phyloP scores from a whole-genome alignment of 2,888 invertebrate genomes.

The Nysson spinosus region DNA sequence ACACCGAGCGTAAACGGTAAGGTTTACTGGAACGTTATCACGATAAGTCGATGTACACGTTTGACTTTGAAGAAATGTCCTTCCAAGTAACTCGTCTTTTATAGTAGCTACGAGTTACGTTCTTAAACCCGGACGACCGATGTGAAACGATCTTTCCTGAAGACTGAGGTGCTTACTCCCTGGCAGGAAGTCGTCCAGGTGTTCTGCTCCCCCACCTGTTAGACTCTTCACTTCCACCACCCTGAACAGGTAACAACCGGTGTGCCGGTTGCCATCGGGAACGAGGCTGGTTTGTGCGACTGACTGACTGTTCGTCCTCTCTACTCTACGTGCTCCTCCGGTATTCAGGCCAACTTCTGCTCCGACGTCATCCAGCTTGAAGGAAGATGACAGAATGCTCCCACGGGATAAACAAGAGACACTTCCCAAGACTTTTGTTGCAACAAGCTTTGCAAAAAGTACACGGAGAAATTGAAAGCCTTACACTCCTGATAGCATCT shows the following conservation, averaged over 20 bases:
- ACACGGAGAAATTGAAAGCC: too few species aligned
- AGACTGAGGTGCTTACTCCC: conserved; percentile 66
- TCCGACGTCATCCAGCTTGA: conserved; percentile 16
- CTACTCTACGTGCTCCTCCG: conserved; percentile 40
- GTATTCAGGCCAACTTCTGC: conserved; percentile 61
- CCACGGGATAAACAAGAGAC: conserved; percentile 1
- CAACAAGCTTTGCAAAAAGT: too few species aligned
- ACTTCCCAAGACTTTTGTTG: too few species aligned
- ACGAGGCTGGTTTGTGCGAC: conserved; percentile 57
- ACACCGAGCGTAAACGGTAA: too few species aligned
- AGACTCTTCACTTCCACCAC: conserved; percentile 44
- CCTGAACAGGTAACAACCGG: conserved; percentile 48
- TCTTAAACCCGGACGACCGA: conserved; percentile 43
- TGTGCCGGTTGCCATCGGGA: conserved; percentile 62
- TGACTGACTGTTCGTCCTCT: conserved; percentile 52
- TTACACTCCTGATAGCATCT: too few species aligned
- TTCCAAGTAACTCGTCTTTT: background rate
- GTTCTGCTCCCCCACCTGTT: conserved; percentile 60
- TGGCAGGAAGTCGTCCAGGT: conserved; percentile 72
- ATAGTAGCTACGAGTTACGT: background rate
- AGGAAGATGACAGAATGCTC: conserved; percentile 18
- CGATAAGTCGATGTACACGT: background rate
- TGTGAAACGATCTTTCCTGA: conserved; percentile 61
- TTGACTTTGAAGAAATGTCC: too few species aligned
- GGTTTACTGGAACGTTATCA: conserved; percentile 8